phyloP scores from a whole-genome alignment of 2,888 invertebrate genomes.

The Watsonalla binaria region DNA sequence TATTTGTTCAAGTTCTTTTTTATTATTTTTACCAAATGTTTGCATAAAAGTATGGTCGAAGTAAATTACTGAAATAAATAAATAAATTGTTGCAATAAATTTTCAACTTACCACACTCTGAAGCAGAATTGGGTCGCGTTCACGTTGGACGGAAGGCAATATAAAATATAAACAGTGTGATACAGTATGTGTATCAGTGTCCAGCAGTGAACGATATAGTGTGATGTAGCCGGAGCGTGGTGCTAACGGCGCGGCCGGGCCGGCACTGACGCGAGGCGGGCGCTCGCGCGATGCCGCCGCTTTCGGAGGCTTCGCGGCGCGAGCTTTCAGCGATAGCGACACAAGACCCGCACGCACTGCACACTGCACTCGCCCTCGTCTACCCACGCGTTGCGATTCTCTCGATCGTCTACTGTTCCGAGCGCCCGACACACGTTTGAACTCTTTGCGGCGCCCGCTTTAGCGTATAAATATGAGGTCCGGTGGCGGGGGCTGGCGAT shows the following conservation, averaged over 20 bases:
- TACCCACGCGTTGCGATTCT: slow-evolving; percentile 73
- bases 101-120: slow-evolving; percentile 59
- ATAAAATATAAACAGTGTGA: slow-evolving; percentile 39
- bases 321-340: slow-evolving; percentile 67
- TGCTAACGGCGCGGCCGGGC: slow-evolving; percentile 76
- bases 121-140: slow-evolving; percentile 47
- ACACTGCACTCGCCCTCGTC: slow-evolving; percentile 77
- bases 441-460: slow-evolving; percentile 73
- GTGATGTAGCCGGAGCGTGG: slow-evolving; percentile 59
- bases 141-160: slow-evolving; percentile 45
- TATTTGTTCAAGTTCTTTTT: background rate
- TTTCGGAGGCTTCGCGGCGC: slow-evolving; percentile 71
- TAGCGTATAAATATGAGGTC: slow-evolving; percentile 77
- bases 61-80: slow-evolving; percentile 5
- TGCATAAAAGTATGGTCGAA: background rate
- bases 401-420: slow-evolving; percentile 75
- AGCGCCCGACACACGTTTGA: slow-evolving; percentile 76
- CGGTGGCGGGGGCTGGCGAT: slow-evolving; percentile 74
- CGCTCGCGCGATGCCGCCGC: slow-evolving; percentile 45
- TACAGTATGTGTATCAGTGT: slow-evolving; percentile 54
- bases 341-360: slow-evolving; percentile 75
- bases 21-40: background rate
- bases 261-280: slow-evolving; percentile 73
- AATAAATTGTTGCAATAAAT: slow-evolving; percentile 11
- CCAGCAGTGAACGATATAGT: slow-evolving; percentile 46